Base-by-base conservation (phyloP, 2,113 vertebrate genomes). In the Rattus rattus region DNA sequence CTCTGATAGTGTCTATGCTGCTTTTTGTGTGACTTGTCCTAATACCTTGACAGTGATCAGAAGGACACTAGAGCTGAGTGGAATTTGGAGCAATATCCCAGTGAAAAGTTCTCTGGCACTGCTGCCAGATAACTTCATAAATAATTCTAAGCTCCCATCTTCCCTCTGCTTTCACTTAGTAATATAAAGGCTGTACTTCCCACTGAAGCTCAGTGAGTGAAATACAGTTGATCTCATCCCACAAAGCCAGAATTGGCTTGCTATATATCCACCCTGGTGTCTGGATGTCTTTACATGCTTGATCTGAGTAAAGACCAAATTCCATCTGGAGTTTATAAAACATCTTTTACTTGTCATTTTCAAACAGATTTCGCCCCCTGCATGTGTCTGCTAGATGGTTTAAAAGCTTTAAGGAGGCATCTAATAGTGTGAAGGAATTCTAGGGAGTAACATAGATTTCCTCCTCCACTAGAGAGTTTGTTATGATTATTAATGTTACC, bases 321-420 rank as follows among this genome's bases (percentile, higher is more conserved):
- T 94, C 94, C 92, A 96, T 94, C 92, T 97, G 94, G 95, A 97
- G 96, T 97, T 97, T 96, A 97, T 97, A 97, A 96, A 97, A 97
- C 90, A 97, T 97, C 94, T 96, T 96, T 95, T 84, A 93, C 92
- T 94, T 98, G 92, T 96, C 95, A 95, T 94, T 96, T 96, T 94
- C 84, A 96, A 96, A 79, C 93, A 98, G 81, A 96, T 93, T 97
- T 95, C 94, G 11, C 24, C 20, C 90, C 80, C 33, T 86, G n/a
- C 92, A 94, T 88, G 94, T 97, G 92, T 96, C 95, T 96, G 56
- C 79, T 96, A 91, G 83, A 96, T 93, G 79, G 43, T 61, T 97
- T 93, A 59, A 96, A 96, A 98, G 79, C 89, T 97, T 49, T 81
- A 92, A 95, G 33, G 43, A 93, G 69, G 43, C 96, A 93, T 90